phyloP scores from a whole-genome alignment of 92 coral and sea anemone species.

The Zoanthus sociatus region DNA sequence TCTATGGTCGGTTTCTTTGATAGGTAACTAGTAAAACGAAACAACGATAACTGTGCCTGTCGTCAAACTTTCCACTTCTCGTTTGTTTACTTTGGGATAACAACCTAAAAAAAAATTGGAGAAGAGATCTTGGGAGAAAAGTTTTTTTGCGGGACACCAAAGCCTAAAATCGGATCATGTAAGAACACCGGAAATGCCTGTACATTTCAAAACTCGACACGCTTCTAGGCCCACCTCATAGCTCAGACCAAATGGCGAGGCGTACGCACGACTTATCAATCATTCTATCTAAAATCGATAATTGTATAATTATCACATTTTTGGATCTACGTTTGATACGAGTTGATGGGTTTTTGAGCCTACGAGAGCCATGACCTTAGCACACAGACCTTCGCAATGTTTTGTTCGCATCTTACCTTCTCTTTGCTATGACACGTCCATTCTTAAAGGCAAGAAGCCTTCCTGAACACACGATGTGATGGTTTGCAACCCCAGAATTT shows the following conservation, averaged over 20 bases:
- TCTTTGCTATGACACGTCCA: background rate
- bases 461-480: constrained; percentile 75
- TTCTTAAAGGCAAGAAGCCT: constrained; percentile 24
- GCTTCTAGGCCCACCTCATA: constrained; percentile 65
- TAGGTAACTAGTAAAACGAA: constrained; percentile 62
- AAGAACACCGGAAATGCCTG: constrained; percentile 88
- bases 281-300: constrained; percentile 97
- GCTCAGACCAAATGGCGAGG: constrained; percentile 69
- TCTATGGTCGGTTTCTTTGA: constrained; percentile 99
- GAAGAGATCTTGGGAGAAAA: constrained; percentile 44
- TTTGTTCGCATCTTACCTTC: constrained; percentile 19
- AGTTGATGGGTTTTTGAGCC: constrained; percentile 80
- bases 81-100: constrained; percentile 78
- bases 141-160: constrained; percentile 29
- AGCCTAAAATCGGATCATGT: constrained; percentile 65
- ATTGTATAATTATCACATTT: constrained; percentile 98
- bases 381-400: constrained; percentile 11
- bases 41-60: constrained; percentile 40
- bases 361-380: constrained; percentile 73
- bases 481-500: constrained; percentile 91
- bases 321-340: constrained; percentile 93
- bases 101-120: constrained; percentile 69
- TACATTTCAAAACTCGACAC: constrained; percentile 67
- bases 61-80: constrained; percentile 48
- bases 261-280: constrained; percentile 82